phyloP scores from a whole-genome alignment of 2,113 vertebrate genomes.

The Sigmodon hispidus region DNA sequence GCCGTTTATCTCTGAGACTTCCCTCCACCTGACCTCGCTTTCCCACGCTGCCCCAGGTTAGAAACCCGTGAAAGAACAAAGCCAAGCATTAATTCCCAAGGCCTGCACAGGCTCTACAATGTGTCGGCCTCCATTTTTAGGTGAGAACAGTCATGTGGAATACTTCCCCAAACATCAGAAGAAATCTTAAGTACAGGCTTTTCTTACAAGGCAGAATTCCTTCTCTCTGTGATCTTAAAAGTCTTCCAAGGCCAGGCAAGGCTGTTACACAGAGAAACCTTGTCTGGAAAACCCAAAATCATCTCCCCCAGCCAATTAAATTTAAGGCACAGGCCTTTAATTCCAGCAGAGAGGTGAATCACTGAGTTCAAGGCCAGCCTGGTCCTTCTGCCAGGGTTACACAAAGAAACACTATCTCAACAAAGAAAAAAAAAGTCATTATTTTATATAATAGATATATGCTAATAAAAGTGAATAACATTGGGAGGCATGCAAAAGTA shows the following conservation, averaged over 20 bases:
- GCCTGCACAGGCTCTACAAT: background rate
- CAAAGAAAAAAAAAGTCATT: background rate
- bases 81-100: background rate
- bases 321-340: background rate
- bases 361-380: background rate
- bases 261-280: background rate
- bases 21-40: background rate
- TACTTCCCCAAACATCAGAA: background rate
- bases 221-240: constrained; percentile 30
- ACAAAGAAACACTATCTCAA: background rate
- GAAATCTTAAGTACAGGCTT: background rate
- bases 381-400: background rate
- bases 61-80: background rate
- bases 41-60: background rate
- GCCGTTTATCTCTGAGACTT: background rate
- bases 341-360: background rate
- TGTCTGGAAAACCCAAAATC: background rate
- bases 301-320: no score
- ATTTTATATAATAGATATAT: background rate
- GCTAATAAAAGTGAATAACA: background rate
- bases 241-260: background rate
- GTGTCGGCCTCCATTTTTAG: background rate
- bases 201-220: background rate
- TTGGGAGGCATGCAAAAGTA: background rate
- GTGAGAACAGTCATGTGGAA: background rate